Evolutionary conservation across 2,113 vertebrate species (phyloP).

Genomic region (Platanista minor): DNA sequence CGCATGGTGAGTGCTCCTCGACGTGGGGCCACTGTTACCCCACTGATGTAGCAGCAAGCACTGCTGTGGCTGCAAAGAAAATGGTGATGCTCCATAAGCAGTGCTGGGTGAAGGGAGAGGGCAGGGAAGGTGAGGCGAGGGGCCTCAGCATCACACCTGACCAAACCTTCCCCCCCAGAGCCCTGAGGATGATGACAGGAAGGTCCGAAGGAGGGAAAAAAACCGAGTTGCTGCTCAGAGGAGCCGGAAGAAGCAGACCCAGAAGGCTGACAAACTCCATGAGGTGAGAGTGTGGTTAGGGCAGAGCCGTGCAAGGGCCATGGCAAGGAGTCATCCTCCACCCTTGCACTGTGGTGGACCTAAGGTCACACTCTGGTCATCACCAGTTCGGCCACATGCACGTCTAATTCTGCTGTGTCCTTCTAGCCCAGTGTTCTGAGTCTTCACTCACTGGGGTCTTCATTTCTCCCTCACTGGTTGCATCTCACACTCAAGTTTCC

Average conservation of each 20-base stretch:
- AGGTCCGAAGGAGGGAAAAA: slow-evolving; percentile 91
- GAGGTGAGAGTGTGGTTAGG: slow-evolving; percentile 81
- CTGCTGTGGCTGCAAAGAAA: background rate
- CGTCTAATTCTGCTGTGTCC: background rate
- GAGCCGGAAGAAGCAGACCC: slow-evolving; percentile 93
- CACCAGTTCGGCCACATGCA: background rate
- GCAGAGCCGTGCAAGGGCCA: background rate
- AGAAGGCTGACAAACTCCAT: slow-evolving; percentile 93
- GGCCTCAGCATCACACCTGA: background rate
- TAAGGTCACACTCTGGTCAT: background rate
- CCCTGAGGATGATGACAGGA: slow-evolving; percentile 85
- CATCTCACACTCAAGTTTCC: background rate
- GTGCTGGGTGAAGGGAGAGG: background rate
- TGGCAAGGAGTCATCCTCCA: background rate
- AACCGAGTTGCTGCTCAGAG: slow-evolving; percentile 94
- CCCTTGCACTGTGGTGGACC: background rate
- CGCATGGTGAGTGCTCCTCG: background rate
- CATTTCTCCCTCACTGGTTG: background rate
- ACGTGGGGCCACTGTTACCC: accelerated
- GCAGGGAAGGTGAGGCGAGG: background rate
- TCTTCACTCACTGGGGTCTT: background rate
- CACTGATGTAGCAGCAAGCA: accelerated
- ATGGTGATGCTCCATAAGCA: accelerated
- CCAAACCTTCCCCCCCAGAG: slow-evolving; percentile 76
- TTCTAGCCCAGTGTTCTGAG: background rate